Base-by-base conservation (phyloP, 23 tunicate genomes). In the Aplidium turbinatum region DNA sequence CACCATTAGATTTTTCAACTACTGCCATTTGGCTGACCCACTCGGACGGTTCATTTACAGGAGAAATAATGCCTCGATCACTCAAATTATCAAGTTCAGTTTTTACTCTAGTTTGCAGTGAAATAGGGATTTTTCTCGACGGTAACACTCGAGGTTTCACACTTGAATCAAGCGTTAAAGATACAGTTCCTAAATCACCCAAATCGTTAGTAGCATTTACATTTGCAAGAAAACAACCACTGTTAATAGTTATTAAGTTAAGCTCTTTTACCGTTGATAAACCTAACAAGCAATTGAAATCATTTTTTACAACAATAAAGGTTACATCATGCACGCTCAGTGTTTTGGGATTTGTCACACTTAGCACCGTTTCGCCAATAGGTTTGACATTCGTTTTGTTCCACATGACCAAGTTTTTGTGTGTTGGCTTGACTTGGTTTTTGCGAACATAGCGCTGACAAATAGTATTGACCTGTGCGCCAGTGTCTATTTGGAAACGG, bases 401-500 rank as follows among this genome's bases (percentile, higher is more conserved):
- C 62, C 77, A 71, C 77, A 71, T 47, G 4, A 71, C 48, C 27
- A 47, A 50, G 18, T 24, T 47, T 50, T 71, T 27, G 3, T 61
- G 3, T 2, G 39, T 31, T 5, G 77, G 36, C 13, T 50, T 6
- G 6, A 71, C 36, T 71, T 71, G 77, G 11, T 71, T 23, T 50
- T 50, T 71, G 4, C 61, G 61, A 48, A 71, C 62, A 47, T 22
- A 71, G 6, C 27, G 22, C 31, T 48, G 77, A 28, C 62, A 71
- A 47, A 71, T 71, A 6, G 60, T 71, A 18, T 71, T 71, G 7
- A 71, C 77, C 19, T 71, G 48, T 26, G 77, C 77, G 28, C 61
- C 77, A 21, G 48, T 71, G 27, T 47, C 62, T 5, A 71, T 47
- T 50, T 71, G 62, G 48, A 71, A 71, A 38, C 61, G 39, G 27